These are phyloP conservation scores for Acanthurus tractus DNA, from an alignment of 2,797 vertebrate species.

Conservation along the genomic window DNA sequence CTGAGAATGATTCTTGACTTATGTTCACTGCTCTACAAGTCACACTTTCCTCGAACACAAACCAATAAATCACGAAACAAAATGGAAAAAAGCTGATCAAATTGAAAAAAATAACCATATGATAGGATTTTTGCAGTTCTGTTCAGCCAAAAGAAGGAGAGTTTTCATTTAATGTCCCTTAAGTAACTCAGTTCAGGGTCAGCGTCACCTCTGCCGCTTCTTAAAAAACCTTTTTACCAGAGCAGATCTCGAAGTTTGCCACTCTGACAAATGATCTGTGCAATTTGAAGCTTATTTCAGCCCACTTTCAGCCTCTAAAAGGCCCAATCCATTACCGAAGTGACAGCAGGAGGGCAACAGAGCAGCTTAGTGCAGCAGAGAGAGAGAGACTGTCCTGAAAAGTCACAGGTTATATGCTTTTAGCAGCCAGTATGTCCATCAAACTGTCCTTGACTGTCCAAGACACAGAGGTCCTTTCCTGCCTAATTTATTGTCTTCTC, in stretches of 20 bases:
- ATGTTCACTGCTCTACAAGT: neutral
- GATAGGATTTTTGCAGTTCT: neutral
- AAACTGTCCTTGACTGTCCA: constrained; percentile 14
- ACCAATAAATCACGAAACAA: neutral
- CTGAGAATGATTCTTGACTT: too few relatives aligned
- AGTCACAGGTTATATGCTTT: constrained; percentile 38
- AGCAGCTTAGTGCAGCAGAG: constrained; percentile 7
- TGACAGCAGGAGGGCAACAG: constrained; percentile 33
- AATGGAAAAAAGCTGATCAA: neutral
- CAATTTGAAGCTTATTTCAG: constrained; percentile 24
- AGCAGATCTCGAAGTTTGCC: constrained; percentile 18
- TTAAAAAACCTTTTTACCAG: constrained; percentile 19
- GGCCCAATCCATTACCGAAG: constrained; percentile 29
- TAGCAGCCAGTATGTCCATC: constrained; percentile 20
- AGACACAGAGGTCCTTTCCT: neutral
- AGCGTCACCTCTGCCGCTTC: constrained; percentile 20
- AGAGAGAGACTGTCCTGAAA: neutral
- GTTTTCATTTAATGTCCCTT: neutral
- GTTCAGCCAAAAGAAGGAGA: too few relatives aligned
- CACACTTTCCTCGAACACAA: neutral
- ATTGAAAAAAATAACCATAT: neutral
- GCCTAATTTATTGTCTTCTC: neutral
- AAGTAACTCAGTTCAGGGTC: neutral
- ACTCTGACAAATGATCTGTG: constrained; percentile 49
- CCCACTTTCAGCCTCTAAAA: constrained; percentile 32